Percentiles rank a stretch among this genome's conserved stretches.
Conservation (phyloP, 2,113 vertebrate genomes). For the Thunnus thynnus region DNA sequence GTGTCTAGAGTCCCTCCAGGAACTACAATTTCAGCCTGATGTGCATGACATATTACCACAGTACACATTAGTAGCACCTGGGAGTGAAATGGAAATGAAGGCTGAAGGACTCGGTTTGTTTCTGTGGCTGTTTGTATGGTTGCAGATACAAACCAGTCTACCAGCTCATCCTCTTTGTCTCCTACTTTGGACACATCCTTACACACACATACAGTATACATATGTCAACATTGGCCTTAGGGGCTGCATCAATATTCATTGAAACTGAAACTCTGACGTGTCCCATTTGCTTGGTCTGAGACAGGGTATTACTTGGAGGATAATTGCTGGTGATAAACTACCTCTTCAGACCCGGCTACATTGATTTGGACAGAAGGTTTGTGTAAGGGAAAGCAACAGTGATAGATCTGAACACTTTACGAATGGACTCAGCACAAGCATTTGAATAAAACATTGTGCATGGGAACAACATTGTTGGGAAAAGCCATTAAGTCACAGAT, state of each 20-base stretch:
- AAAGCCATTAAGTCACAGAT: conserved; percentile 67
- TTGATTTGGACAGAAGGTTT: conserved; percentile 67
- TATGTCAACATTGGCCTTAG: conserved; percentile 56
- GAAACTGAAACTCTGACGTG: conserved; percentile 65
- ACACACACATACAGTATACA: conserved; percentile 8
- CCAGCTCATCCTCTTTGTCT: conserved; percentile 31
- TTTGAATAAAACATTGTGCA: conserved; percentile 73
- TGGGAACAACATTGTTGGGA: conserved; percentile 52
- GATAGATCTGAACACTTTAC: conserved; percentile 76
- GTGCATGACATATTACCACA: conserved; percentile 36
- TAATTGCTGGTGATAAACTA: conserved; percentile 79
- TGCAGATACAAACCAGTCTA: conserved; percentile 11
- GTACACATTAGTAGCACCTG: conserved; percentile 1
- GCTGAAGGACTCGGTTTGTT: conserved; percentile 4
- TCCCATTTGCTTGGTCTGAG: conserved; percentile 58
- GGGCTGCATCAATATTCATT: conserved; percentile 67
- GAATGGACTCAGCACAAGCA: conserved; percentile 34
- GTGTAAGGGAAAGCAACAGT: conserved; percentile 66
- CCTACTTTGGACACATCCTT: conserved; percentile 19
- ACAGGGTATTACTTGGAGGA: conserved; percentile 57
- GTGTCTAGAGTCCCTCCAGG: conserved; percentile 27
- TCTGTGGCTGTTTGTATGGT: conserved; percentile 27
- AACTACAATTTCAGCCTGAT: conserved; percentile 29
- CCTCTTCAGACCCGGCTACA: conserved; percentile 56
- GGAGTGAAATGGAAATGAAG: conserved; percentile 8